Conservation (phyloP, 2,797 vertebrate genomes). For the Eulemur albifrons region DNA sequence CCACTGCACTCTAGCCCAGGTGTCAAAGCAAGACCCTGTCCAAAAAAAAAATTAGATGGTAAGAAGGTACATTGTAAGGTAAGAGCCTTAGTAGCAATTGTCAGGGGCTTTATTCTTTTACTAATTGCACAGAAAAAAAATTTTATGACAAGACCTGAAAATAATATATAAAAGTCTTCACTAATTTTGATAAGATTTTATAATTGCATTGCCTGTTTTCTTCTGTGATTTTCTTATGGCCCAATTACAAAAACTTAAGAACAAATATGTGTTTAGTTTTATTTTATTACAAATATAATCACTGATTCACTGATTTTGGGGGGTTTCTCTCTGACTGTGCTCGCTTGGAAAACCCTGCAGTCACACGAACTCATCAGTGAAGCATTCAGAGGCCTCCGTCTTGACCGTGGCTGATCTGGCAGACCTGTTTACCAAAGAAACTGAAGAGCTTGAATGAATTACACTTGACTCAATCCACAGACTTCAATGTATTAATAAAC, state of each 20-base stretch:
- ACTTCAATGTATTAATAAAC: background rate
- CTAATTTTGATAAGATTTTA: background rate
- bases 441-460: slow-evolving; percentile 88
- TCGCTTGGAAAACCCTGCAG: slow-evolving; percentile 81
- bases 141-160: slow-evolving; percentile 19
- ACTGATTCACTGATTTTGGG: slow-evolving; percentile 12
- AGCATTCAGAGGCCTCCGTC: slow-evolving; percentile 95
- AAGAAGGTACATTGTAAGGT: slow-evolving; percentile 8
- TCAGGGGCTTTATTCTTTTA: background rate
- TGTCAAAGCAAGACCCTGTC: background rate
- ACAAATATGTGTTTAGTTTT: background rate
- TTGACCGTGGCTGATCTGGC: slow-evolving; percentile 96
- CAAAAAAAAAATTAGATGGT: background rate
- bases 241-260: background rate
- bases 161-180: background rate
- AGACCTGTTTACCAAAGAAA: slow-evolving; percentile 96
- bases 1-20: background rate
- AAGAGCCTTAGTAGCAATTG: background rate
- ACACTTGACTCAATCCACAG: background rate
- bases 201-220: background rate
- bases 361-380: slow-evolving; percentile 93
- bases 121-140: background rate
- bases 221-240: background rate
- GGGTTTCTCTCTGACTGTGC: slow-evolving; percentile 56
- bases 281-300: background rate